Evolutionary conservation across 2,113 vertebrate genomes (phyloP).

Genomic region (Aspiorhynchus laticeps): DNA sequence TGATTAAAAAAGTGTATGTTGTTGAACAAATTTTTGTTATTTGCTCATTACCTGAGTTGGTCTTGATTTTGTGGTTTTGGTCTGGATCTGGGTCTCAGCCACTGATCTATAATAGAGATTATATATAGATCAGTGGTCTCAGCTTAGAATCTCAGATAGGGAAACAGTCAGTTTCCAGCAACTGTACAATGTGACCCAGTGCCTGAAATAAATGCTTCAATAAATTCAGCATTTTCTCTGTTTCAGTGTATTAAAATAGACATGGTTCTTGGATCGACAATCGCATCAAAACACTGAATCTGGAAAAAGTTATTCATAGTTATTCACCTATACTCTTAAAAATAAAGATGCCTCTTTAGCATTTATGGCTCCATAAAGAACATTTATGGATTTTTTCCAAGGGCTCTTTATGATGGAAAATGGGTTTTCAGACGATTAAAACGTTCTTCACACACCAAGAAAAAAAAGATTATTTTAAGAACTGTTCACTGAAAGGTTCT

Average conservation of each 20-base stretch:
- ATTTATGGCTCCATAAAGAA: background rate
- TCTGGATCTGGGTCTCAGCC: background rate
- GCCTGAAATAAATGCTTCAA: background rate
- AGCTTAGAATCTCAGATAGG: background rate
- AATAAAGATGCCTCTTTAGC: background rate
- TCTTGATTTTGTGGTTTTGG: constrained; percentile 12
- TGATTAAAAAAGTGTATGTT: background rate
- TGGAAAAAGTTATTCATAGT: background rate
- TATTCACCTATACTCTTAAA: background rate
- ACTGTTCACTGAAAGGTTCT: background rate
- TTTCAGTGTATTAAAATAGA: background rate
- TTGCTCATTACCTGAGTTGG: background rate
- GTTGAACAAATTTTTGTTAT: background rate
- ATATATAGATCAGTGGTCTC: too few relatives aligned
- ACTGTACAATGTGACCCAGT: background rate
- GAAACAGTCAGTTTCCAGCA: background rate
- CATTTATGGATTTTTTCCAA: background rate
- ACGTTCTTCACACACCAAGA: too few relatives aligned
- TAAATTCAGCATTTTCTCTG: background rate
- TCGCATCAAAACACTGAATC: background rate
- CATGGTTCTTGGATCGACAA: background rate
- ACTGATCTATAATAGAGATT: too few relatives aligned
- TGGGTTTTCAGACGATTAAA: too few relatives aligned
- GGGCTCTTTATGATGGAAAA: background rate
- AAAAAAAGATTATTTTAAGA: too few relatives aligned